Evolutionary conservation across 2,888 invertebrate species (phyloP).

Genomic region (Scaptodrosophila latifasciaeformis): DNA sequence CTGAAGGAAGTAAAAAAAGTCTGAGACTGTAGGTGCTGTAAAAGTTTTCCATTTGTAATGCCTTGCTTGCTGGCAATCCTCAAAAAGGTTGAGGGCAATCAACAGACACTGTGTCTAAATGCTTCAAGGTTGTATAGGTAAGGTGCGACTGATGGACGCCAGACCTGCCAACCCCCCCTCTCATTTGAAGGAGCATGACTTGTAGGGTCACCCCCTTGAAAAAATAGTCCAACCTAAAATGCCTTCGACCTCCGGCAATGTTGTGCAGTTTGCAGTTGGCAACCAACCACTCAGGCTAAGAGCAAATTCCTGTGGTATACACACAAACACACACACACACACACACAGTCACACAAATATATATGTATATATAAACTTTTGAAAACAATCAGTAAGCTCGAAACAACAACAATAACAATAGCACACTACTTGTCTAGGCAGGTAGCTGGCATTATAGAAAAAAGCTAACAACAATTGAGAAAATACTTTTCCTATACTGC

Average conservation of each 20-base stretch:
- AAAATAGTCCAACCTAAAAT: too few species aligned
- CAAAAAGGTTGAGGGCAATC: slow-evolving; percentile 40
- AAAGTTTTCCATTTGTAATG: slow-evolving; percentile 47
- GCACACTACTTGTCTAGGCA: too few species aligned
- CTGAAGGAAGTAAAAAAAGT: background rate
- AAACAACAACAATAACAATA: background rate
- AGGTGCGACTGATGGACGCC: slow-evolving; percentile 37
- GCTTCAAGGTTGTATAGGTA: slow-evolving; percentile 47
- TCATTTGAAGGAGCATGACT: slow-evolving; percentile 12
- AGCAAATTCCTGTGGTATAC: slow-evolving; percentile 23
- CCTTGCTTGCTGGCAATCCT: slow-evolving; percentile 24
- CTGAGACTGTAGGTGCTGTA: too few species aligned
- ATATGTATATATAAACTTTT: background rate
- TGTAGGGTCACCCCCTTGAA: too few species aligned
- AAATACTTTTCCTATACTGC: slow-evolving; percentile 62
- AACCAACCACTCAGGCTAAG: slow-evolving; percentile 51
- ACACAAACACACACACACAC: background rate
- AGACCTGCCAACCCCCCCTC: background rate
- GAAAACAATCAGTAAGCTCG: background rate
- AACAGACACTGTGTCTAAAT: slow-evolving; percentile 35
- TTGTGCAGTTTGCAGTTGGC: slow-evolving; percentile 39
- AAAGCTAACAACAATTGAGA: slow-evolving; percentile 67
- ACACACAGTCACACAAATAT: background rate
- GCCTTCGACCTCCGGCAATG: too few species aligned
- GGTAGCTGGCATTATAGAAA: slow-evolving; percentile 26